A percentile compares a stretch with the other conserved stretches of the same genome.
phyloP scores from a whole-genome alignment of 2,797 vertebrate genomes.

The Cyprinodon diabolis region DNA sequence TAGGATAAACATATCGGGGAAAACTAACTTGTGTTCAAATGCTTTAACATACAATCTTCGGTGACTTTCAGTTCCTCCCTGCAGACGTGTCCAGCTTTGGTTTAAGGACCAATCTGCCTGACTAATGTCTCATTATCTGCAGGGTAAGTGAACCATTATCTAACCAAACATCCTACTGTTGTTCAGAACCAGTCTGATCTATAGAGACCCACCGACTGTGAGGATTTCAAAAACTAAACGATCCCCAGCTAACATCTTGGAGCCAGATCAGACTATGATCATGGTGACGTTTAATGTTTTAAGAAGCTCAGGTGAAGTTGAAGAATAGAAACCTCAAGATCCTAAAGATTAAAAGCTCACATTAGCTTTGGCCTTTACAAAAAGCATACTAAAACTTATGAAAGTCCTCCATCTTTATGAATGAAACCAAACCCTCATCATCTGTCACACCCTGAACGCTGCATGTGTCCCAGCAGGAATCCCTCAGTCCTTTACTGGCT shows the following conservation, averaged over 20 bases:
- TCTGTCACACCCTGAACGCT: neutral
- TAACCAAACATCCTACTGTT: too few species aligned
- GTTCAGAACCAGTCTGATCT: too few species aligned
- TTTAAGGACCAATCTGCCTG: too few species aligned
- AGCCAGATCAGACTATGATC: neutral
- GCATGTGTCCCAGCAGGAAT: constrained; percentile 10
- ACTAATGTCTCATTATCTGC: neutral
- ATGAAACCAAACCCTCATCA: neutral
- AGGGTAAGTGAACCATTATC: neutral
- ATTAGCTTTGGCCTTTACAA: neutral
- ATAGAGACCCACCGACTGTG: too few species aligned
- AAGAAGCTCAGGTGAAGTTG: neutral
- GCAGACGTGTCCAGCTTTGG: too few species aligned
- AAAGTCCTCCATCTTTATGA: neutral
- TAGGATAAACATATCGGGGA: neutral
- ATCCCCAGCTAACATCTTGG: neutral
- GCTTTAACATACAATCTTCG: constrained; percentile 4
- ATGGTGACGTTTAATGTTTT: neutral
- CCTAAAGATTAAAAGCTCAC: neutral
- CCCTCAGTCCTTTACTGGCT: neutral
- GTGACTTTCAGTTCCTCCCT: too few species aligned
- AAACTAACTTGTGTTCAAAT: neutral
- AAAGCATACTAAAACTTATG: neutral
- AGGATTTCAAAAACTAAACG: neutral
- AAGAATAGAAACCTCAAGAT: neutral